These are phyloP conservation scores for Radopholus similis DNA, from an alignment of 1,140 invertebrate genomes.

Conservation along the genomic window DNA sequence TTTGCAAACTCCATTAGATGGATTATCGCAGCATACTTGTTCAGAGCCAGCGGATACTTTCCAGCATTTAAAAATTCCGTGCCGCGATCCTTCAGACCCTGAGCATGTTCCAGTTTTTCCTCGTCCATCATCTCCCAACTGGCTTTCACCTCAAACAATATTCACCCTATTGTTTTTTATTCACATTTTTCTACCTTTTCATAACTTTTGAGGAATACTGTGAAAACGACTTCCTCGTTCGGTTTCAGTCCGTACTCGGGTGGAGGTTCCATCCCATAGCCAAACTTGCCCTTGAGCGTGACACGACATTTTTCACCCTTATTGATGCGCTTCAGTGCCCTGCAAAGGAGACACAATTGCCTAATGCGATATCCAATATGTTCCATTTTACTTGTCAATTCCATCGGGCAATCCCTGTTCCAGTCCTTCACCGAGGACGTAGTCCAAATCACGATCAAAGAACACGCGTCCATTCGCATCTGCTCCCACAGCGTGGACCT, in stretches of 20 bases:
- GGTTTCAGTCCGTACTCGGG: constrained; percentile 73
- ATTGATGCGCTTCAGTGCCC: constrained; percentile 77
- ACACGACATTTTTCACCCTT: constrained; percentile 75
- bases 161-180: constrained; percentile 16
- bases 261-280: constrained; percentile 74
- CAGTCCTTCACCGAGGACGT: constrained; percentile 79
- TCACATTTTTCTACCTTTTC: constrained; percentile 68
- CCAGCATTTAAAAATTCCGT: constrained; percentile 80
- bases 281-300: constrained; percentile 73
- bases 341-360: not conserved
- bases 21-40: constrained; percentile 78
- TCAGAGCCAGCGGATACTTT: constrained; percentile 76
- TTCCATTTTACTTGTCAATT: constrained; percentile 67
- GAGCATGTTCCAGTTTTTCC: constrained; percentile 77
- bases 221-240: constrained; percentile 74
- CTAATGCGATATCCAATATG: not conserved
- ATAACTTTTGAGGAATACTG: constrained; percentile 67
- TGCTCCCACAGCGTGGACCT: constrained; percentile 75
- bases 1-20: constrained; percentile 65
- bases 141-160: constrained; percentile 67
- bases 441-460: constrained; percentile 72
- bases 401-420: constrained; percentile 74
- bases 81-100: constrained; percentile 78
- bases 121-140: constrained; percentile 75
- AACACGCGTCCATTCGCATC: constrained; percentile 69